Percentiles rank a stretch among this genome's conserved stretches.
Conservation (phyloP, 1,140 invertebrate species). For the Cyclargus thomasi region DNA sequence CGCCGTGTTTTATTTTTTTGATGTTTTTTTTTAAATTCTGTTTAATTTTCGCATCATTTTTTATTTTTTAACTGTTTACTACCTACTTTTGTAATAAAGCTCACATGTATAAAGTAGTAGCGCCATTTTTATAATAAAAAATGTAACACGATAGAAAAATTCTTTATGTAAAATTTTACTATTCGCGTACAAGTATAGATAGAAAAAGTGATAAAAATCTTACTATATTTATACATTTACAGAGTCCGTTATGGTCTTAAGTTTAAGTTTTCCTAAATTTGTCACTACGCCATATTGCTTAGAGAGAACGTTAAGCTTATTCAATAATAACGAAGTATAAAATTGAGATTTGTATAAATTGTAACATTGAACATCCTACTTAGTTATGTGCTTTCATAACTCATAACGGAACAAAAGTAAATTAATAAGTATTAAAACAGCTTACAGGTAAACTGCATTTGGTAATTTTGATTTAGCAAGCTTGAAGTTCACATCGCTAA, state of each 20-base stretch:
- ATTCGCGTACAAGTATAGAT: neutral
- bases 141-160: neutral
- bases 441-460: slow-evolving; percentile 13
- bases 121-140: neutral
- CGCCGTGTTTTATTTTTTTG: slow-evolving; percentile 14
- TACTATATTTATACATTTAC: too few species aligned
- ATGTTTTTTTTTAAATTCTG: neutral
- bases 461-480: neutral
- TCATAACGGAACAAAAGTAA: slow-evolving; percentile 4
- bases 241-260: too few species aligned
- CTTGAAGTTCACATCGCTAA: neutral
- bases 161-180: neutral
- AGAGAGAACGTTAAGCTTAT: too few species aligned
- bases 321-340: neutral
- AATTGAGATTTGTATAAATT: neutral
- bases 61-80: neutral
- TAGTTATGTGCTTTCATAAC: neutral
- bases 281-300: too few species aligned
- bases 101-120: neutral
- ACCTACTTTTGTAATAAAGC: neutral
- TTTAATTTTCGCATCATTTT: neutral
- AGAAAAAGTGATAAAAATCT: too few species aligned
- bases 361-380: neutral
- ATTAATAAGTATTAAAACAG: slow-evolving; percentile 14
- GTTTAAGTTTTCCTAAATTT: too few species aligned